Evolutionary conservation across 2,113 vertebrate genomes (phyloP).

Genomic region (Aplodontia rufa): DNA sequence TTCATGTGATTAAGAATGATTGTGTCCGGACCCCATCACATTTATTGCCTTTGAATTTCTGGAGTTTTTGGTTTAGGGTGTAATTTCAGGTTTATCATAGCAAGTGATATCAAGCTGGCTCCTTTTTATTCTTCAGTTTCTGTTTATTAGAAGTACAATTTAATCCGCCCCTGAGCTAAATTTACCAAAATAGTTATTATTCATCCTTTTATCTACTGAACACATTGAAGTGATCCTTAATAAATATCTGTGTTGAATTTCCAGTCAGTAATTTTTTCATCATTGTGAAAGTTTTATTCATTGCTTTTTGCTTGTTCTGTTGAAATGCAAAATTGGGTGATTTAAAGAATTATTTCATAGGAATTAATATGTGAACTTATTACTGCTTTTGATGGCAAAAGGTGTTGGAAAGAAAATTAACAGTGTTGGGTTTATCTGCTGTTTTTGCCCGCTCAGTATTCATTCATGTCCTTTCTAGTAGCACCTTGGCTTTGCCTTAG

Average conservation of each 20-base stretch:
- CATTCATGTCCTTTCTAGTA: background rate
- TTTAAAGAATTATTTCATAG: background rate
- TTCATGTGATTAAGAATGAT: background rate
- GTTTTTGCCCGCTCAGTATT: background rate
- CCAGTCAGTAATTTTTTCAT: background rate
- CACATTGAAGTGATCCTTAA: background rate
- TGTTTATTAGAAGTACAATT: background rate
- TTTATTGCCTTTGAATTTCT: background rate
- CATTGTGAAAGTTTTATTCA: background rate
- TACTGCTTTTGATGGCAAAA: background rate
- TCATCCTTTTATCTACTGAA: background rate
- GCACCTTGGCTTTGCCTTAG: background rate
- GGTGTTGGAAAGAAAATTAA: background rate
- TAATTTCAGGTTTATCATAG: background rate
- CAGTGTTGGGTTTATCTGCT: background rate
- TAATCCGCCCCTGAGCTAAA: background rate
- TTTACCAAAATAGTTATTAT: background rate
- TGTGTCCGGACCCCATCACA: background rate
- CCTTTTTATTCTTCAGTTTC: background rate
- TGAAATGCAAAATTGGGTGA: conserved; percentile 2
- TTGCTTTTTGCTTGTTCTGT: background rate
- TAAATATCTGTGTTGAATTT: background rate
- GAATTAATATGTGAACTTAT: background rate
- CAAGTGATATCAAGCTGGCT: background rate
- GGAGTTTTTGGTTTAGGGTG: background rate